A percentile compares a stretch with the other conserved stretches of the same genome.
Evolutionary conservation across 1,140 invertebrate genomes (phyloP).

Genomic region (Drosophila littoralis): DNA sequence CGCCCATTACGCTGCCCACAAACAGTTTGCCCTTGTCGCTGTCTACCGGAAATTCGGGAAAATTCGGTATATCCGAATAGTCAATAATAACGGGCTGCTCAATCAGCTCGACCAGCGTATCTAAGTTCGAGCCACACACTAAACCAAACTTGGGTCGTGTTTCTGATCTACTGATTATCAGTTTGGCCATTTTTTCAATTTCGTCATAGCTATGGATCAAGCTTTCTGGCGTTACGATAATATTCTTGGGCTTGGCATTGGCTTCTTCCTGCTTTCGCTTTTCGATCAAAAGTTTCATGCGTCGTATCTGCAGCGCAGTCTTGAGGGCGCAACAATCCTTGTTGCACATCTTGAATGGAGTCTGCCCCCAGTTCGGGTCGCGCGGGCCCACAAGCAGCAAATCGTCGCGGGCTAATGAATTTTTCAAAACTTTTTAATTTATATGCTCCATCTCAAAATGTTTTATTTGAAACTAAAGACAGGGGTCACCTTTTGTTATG

Average conservation of each 20-base stretch:
- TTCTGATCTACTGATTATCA: constrained; percentile 88
- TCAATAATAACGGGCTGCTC: constrained; percentile 89
- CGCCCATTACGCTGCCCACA: constrained; percentile 91
- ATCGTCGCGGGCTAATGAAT: neutral
- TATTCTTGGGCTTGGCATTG: constrained; percentile 14
- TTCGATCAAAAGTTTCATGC: constrained; percentile 33
- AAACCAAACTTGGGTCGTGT: constrained; percentile 93
- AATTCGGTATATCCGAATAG: constrained; percentile 95
- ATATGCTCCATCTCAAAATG: neutral
- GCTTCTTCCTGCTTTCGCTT: constrained; percentile 20
- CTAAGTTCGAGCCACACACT: constrained; percentile 96
- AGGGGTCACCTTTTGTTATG: neutral
- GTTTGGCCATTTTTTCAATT: constrained; percentile 90
- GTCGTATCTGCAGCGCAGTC: constrained; percentile 44
- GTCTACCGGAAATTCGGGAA: constrained; percentile 93
- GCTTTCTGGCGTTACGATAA: constrained; percentile 46
- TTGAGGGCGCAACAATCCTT: constrained; percentile 47
- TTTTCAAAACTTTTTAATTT: neutral
- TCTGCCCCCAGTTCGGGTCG: no score
- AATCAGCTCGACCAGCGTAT: constrained; percentile 91
- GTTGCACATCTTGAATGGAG: constrained; percentile 48
- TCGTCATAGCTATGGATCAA: constrained; percentile 87
- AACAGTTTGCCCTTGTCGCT: constrained; percentile 95
- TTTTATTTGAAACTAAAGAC: neutral
- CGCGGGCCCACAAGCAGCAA: no score